Conservation (phyloP, 2,888 invertebrate species). For the Drosophila paranaensis region DNA sequence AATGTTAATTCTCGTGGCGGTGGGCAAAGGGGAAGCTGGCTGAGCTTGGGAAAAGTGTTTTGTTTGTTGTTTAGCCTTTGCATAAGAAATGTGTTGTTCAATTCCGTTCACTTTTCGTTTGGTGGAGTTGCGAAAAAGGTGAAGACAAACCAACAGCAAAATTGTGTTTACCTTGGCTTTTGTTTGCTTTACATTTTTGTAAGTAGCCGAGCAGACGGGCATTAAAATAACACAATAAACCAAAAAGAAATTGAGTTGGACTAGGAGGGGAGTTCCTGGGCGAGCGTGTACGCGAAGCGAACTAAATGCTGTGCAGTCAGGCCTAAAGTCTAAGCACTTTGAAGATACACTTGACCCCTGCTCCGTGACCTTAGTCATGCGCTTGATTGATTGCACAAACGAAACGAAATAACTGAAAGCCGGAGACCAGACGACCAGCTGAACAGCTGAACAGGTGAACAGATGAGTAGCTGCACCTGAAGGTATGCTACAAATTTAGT, state of each 20-base stretch:
- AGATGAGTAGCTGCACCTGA: neutral
- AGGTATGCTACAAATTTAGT: slow-evolving; percentile 52
- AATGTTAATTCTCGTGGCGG: slow-evolving; percentile 25
- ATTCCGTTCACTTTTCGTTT: slow-evolving; percentile 37
- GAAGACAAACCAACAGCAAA: slow-evolving; percentile 20
- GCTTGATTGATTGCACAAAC: slow-evolving; percentile 74
- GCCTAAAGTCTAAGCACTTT: slow-evolving; percentile 39
- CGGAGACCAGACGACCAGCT: neutral
- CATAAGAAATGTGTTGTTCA: slow-evolving; percentile 53
- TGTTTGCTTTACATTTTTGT: slow-evolving; percentile 37
- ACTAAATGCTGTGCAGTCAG: slow-evolving; percentile 56
- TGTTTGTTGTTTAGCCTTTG: slow-evolving; percentile 46
- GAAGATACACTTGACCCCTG: slow-evolving; percentile 45
- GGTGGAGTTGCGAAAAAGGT: slow-evolving; percentile 34
- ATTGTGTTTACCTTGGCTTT: slow-evolving; percentile 36
- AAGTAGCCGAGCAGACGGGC: slow-evolving; percentile 8
- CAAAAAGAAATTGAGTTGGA: slow-evolving; percentile 5
- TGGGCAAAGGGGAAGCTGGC: neutral
- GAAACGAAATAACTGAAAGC: slow-evolving; percentile 49
- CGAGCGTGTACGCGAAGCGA: slow-evolving; percentile 4
- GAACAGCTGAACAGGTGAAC: neutral
- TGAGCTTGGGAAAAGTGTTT: slow-evolving; percentile 37
- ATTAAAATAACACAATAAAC: slow-evolving; percentile 14
- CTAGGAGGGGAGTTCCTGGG: neutral
- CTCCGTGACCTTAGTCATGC: slow-evolving; percentile 61